These are phyloP conservation scores for Polydrusus pterygomalis DNA, from an alignment of 2,888 invertebrate species.

Conservation along the genomic window DNA sequence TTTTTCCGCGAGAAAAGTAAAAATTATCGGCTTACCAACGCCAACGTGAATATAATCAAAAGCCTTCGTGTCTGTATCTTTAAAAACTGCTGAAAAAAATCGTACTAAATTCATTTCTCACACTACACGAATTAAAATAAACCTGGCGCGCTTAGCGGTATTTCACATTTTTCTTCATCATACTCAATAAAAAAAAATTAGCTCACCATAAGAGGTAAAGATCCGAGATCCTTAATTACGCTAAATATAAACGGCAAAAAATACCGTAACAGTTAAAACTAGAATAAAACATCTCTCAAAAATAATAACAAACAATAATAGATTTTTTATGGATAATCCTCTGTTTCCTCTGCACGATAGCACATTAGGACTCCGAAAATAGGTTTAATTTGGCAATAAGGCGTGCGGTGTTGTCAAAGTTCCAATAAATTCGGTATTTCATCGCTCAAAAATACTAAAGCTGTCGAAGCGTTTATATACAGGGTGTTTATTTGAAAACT, in stretches of 20 bases:
- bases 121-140: no score
- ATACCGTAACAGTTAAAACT: conserved; percentile 33
- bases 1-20: no score
- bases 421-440: conserved; percentile 1
- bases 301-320: conserved; percentile 32
- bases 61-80: no score
- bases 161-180: not conserved
- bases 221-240: conserved; percentile 11
- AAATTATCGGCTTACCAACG: no score
- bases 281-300: conserved; percentile 33
- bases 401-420: not conserved
- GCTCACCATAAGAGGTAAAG: conserved; percentile 11
- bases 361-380: conserved; percentile 7
- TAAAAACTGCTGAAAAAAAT: no score
- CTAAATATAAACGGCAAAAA: conserved; percentile 22
- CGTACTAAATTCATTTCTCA: no score
- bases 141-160: not conserved
- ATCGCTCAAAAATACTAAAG: not conserved
- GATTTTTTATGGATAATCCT: conserved; percentile 31
- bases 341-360: conserved; percentile 36
- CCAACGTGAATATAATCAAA: no score
- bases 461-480: no score
- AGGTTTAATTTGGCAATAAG: conserved; percentile 10
- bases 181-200: conserved; percentile 22
- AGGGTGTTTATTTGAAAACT: no score